Evolutionary conservation across 1,140 invertebrate genomes (phyloP).

Genomic region (fruit fly (Drosophila melanogaster)): DNA sequence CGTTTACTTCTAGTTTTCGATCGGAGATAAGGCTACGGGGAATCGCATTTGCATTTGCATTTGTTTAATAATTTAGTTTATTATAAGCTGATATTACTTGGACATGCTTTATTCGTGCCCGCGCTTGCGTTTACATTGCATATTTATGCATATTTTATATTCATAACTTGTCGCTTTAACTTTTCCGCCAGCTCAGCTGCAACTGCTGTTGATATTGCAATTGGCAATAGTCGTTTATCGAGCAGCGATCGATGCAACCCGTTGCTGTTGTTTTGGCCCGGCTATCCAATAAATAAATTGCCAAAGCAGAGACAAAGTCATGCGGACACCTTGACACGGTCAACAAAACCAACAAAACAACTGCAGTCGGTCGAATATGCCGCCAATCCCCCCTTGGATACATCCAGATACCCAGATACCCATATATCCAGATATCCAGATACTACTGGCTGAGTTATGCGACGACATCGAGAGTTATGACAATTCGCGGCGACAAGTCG

Average conservation of each 20-base stretch:
- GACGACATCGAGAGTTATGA: constrained; percentile 72
- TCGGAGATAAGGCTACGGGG: constrained; percentile 57
- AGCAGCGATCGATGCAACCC: constrained; percentile 69
- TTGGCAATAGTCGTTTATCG: constrained; percentile 62
- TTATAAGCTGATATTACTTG: constrained; percentile 75
- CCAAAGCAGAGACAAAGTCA: constrained; percentile 56
- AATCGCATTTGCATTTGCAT: constrained; percentile 58
- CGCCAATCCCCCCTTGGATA: neutral
- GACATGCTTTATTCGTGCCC: constrained; percentile 77
- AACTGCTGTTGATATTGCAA: constrained; percentile 10
- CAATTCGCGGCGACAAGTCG: constrained; percentile 61
- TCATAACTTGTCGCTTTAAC: constrained; percentile 74
- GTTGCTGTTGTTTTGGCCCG: constrained; percentile 17
- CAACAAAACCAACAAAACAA: constrained; percentile 4
- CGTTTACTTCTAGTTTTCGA: constrained; percentile 81
- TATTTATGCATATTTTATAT: constrained; percentile 83
- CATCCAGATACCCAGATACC: constrained; percentile 22
- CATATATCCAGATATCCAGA: constrained; percentile 14
- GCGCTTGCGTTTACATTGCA: constrained; percentile 51
- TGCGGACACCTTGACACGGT: constrained; percentile 70
- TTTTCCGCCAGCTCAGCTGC: constrained; percentile 42
- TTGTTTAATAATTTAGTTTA: constrained; percentile 80
- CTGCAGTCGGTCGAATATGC: neutral
- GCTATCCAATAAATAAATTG: constrained; percentile 77
- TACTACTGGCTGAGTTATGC: constrained; percentile 55